Base-by-base conservation (phyloP, 2,113 vertebrate species). In the Forbesichthys agassizii region DNA sequence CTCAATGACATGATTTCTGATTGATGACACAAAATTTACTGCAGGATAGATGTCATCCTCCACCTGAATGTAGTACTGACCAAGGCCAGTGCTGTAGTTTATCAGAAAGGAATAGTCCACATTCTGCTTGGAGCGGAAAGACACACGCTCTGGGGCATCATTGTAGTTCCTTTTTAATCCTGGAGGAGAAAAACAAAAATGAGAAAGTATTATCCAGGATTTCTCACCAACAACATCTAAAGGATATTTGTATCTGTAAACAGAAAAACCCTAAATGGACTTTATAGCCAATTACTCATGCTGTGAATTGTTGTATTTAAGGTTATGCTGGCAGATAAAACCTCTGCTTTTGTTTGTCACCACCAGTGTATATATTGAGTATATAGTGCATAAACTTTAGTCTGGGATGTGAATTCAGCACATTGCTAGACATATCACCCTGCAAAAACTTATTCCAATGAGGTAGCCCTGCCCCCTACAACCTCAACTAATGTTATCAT, bases 91-190 rank as follows among this genome's bases (percentile, higher is more conserved):
- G 0, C 94, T 92, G 0, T 95, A 95, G 84, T 92, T 87, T 0
- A 96, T 59, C 68, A 98, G 92, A 80, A 93, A 95, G 18, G 93
- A 88, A 0, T 95, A 95, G 71, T 93, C 93, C 60, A 91, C 71
- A 0, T 97, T 98, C 89, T 98, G 96, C 82, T 93, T 94, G 64
- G 94, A 95, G 61, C 94, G 90, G 83, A 94, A 94, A 0, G 27
- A 84, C 13, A 94, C 94, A 0, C 96, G 88, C 3, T 92, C 89
- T 0, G 93, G 87, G 0, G 88, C 64, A 0, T 93, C 92, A 0
- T 92, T 93, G 68, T 79, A 90, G 55, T 93, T 95, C 46, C 90
- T 91, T 82, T 96, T 95, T 33, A 94, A 82, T 0, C 86, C 90
- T 72, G 62, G 13, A 59, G 47, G 9, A 46, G 49, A 14, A 27